A percentile compares a stretch with the other conserved stretches of the same genome.
These are phyloP conservation scores for Lasioglossum figueresi DNA, from an alignment of 2,888 invertebrate species.

Conservation along the genomic window DNA sequence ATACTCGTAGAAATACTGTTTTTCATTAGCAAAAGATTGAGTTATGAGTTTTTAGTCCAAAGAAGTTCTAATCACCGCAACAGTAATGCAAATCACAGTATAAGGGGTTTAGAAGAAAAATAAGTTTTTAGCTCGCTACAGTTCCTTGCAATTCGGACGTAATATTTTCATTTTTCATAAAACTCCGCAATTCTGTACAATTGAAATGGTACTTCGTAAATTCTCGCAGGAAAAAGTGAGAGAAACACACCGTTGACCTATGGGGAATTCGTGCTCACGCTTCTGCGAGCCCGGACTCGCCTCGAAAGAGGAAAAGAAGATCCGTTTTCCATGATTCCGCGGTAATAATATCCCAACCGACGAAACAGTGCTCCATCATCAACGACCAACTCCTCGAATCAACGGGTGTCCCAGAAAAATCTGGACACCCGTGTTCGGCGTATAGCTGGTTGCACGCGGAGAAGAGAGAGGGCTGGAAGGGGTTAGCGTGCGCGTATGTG, in stretches of 20 bases:
- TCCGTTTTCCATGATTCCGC: slow-evolving; percentile 24
- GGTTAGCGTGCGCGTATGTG: slow-evolving; percentile 17
- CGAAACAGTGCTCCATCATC: slow-evolving; percentile 40
- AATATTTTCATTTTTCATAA: neutral
- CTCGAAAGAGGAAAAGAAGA: neutral
- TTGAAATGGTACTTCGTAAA: neutral
- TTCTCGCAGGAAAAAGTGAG: neutral
- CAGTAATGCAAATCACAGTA: too few relatives aligned
- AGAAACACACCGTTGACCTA: neutral
- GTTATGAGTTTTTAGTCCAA: too few relatives aligned
- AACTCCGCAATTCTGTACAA: neutral
- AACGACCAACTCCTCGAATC: slow-evolving; percentile 38
- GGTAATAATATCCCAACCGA: slow-evolving; percentile 49
- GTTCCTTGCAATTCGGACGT: too few relatives aligned
- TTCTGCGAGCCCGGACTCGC: neutral
- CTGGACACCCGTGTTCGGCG: slow-evolving; percentile 29
- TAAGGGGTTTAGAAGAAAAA: too few relatives aligned
- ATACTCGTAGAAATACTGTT: too few relatives aligned
- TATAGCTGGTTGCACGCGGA: neutral
- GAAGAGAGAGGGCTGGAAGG: slow-evolving; percentile 16
- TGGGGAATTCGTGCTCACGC: neutral
- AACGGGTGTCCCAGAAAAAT: slow-evolving; percentile 58
- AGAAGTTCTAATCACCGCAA: too few relatives aligned
- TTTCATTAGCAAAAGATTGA: too few relatives aligned
- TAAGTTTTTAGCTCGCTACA: too few relatives aligned